A percentile compares a stretch with the other conserved stretches of the same genome.
phyloP scores from a whole-genome alignment of 2,113 vertebrate species.

The Bubalus kerabau region DNA sequence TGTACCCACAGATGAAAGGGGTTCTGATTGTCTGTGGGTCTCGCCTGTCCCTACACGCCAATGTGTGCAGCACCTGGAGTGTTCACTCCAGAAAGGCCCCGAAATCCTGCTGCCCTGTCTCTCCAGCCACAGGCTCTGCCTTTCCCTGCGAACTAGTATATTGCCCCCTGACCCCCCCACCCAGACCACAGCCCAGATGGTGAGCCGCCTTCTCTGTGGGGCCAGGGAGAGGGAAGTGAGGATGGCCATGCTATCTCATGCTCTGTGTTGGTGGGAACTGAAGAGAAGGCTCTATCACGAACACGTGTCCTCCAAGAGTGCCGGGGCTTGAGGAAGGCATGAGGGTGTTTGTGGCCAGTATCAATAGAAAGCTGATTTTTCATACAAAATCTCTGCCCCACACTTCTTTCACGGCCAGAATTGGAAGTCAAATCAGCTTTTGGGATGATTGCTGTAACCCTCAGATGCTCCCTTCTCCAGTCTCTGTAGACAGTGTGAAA shows the following conservation, averaged over 20 bases:
- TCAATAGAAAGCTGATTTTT: background rate
- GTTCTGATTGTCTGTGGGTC: too few species aligned
- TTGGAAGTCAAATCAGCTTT: background rate
- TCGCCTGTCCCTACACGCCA: background rate
- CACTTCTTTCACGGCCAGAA: background rate
- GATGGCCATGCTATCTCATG: background rate
- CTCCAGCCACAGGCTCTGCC: background rate
- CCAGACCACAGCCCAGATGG: background rate
- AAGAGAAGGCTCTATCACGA: background rate
- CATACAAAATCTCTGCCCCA: background rate
- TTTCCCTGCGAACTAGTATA: fast-evolving
- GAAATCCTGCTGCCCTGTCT: background rate
- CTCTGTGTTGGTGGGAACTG: fast-evolving
- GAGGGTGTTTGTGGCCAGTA: background rate
- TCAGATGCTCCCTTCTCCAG: too few species aligned
- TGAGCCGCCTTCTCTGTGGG: background rate
- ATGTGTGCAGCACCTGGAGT: background rate
- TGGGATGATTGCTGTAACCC: background rate
- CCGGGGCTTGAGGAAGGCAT: background rate
- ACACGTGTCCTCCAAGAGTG: background rate
- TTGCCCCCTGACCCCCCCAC: fast-evolving
- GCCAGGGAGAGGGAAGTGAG: background rate
- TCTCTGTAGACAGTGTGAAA: background rate
- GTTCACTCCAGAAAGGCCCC: background rate
- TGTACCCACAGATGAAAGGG: background rate